Base-by-base conservation (phyloP, 1,140 invertebrate species). In the Papilio xuthus region DNA sequence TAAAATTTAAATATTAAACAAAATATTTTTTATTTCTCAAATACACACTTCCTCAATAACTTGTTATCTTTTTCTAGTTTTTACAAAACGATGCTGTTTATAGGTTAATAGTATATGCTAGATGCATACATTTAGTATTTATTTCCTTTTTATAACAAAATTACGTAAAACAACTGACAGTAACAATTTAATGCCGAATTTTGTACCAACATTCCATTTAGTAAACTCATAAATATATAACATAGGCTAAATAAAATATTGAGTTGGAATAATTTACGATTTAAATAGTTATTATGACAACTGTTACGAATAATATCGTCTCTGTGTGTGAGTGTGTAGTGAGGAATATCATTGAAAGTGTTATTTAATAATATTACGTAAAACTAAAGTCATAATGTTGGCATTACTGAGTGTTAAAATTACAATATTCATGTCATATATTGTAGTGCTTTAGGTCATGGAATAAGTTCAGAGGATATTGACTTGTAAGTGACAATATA, bases 321-420 rank as follows among this genome's bases (percentile, higher is more conserved):
- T 60, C 10, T 60, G 23, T 20, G 56, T 60, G 23, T 26, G 56
- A 23, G 56, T 60, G 23, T 26, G 56, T 26, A 26, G 56, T 60
- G 23, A 60, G 56, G 56, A 26, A 60, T 60, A 60, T 28, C 20
- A 12, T 53, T 53, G 53, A 56, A 26, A 60, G 10, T 15, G 23
- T 60, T 60, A 60, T 20, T 53, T 53, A 53, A 60, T 15, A 60
- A 60, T 12, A 60, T 60, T 26, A 60, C 56, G 56, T 60, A 60
- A 60, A 26, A 56, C 20, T 56, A 9, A 26, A 60, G 56, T 26
- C 56, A 26, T 28, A 10, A 60, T 23, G 12, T 60, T 26, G 23
- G 56, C 12, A 60, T 60, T 60, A 13, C 13, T 60, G 8, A 2
- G 15, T 53, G 23, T 60, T n/a, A 23, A 23, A 20, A 60, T 60